phyloP scores from a whole-genome alignment of 92 coral and sea anemone species.

The Palythoa heliodiscus region DNA sequence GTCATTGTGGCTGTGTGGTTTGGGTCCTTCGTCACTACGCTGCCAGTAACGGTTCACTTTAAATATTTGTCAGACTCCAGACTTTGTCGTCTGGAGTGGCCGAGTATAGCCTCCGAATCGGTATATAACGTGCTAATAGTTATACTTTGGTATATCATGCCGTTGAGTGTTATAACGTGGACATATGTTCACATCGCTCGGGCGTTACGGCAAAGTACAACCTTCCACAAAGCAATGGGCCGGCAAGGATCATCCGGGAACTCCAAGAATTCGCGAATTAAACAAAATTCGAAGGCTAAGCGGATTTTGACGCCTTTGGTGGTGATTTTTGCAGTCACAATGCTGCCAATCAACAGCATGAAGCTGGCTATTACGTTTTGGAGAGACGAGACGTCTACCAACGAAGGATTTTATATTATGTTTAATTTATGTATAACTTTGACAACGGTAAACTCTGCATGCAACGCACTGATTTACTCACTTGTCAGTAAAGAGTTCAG shows the following conservation, averaged over 20 bases:
- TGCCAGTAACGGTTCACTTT: conserved; percentile 29
- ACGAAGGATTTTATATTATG: conserved; percentile 9
- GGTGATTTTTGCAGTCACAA: conserved; percentile 17
- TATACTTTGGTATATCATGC: conserved; percentile 30
- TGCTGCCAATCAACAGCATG: conserved; percentile 26
- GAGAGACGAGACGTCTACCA: background rate
- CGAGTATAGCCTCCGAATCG: background rate
- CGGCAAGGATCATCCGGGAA: conserved; percentile 15
- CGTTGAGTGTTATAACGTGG: conserved; percentile 39
- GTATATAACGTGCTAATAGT: conserved; percentile 14
- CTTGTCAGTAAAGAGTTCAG: conserved; percentile 28
- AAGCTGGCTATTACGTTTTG: conserved; percentile 22
- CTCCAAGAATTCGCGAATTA: conserved; percentile 27
- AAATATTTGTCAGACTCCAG: background rate
- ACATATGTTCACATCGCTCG: conserved; percentile 30
- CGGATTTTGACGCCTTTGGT: conserved; percentile 34
- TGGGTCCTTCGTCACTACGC: conserved; percentile 18
- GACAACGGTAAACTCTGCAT: conserved; percentile 14
- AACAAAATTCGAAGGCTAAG: conserved; percentile 30
- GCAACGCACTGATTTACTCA: conserved; percentile 33
- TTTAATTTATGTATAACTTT: conserved; percentile 28
- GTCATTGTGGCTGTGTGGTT: conserved; percentile 9
- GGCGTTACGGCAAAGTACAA: conserved; percentile 36
- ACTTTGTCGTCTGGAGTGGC: background rate
- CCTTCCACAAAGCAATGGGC: conserved; percentile 34